Evolutionary conservation across 2,113 vertebrate genomes (phyloP), one percentile per base, ranked within the genome.

Genomic region (Garra rufa): DNA sequence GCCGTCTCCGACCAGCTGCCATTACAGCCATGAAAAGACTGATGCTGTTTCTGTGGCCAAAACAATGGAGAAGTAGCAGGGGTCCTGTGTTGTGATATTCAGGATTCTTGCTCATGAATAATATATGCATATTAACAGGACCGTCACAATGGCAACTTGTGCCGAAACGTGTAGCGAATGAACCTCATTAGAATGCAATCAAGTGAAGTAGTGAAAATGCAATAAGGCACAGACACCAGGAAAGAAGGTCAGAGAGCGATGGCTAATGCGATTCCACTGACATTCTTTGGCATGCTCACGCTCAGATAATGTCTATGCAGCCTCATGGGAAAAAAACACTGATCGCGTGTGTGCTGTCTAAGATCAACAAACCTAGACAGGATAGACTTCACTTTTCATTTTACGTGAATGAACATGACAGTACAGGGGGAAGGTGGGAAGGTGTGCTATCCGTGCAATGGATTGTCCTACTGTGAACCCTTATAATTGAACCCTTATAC

Each of bases 1-100:
- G 86, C 91, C 87, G 88, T 46, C 86, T 73, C 61, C 19, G 74
- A 88, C 87, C 85, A 82, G 21, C 76, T 87, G 69, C 70, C 76
- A 44, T 84, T 84, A 84, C 85, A 83, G 80, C 46, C 46, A 41
- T 55, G 80, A 82, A 71, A 55, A 82, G 44, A 55, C 28, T 43
- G 24, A 55, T n/a, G n/a, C 55, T 46, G 43, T 57, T 69, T 26
- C 43, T 41, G 44, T 7, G 24, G 19, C 38, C 6, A 70, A 82
- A 50, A 82, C 80, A 82, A 82, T 71, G 46, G 44, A 50, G 43
- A 52, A 50, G 63, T 70, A 81, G 65, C 65, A 81, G 44, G 13
- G n/a, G 61, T 50, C 78, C 43, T 81, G 78, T 67, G 78, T 67
- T 67, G 43, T 21, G 65, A 71, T 55, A 71, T 69, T 81, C 63